Evolutionary conservation across 2,888 invertebrate genomes (phyloP), one percentile per base, ranked within the genome.

Genomic region (Andrena hattorfiana): DNA sequence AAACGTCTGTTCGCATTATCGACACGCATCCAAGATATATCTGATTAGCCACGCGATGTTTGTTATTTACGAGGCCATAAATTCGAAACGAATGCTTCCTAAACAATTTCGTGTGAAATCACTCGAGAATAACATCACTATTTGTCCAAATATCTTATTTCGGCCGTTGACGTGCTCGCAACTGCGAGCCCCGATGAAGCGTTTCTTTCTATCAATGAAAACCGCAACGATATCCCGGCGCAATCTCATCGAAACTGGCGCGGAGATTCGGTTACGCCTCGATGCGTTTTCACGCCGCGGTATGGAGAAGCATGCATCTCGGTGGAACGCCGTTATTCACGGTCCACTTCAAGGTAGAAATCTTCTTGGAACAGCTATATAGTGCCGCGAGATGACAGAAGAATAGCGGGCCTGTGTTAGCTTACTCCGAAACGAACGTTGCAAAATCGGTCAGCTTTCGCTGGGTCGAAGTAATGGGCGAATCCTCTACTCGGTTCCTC

Each of bases 261-360:
- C n/a, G 54, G 32, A 67, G 42, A 51, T 74, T 78, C 23, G 67
- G 60, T 72, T 78, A 67, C 80, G 66, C 48, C 54, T 42, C 56
- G 80, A 7, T 74, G 74, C 63, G 48, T 79, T 81, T 69, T 68
- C 79, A 74, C 68, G 59, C 49, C 35, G 48, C 35, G 32, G 7
- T 35, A 35, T 30, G 20, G 51, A n/a, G 63, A n/a, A 56, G 56
- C 66, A 51, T n/a, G 60, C 49, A 48, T 35, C 32, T 32, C 49
- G 42, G 26, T 68, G 83, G 28, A 83, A 81, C 67, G 51, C 48
- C 70, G 75, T 80, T 75, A 82, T 80, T 73, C 80, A 70, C 75
- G 81, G 70, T 75, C 69, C 81, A 75, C 60, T 82, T 82, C 69
- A 35, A 75, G 32, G 60, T 69, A 66, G 81, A 82, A 75, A 70